These are phyloP conservation scores for Thalassarche chlororhynchos DNA, from an alignment of 2,113 vertebrate species.

Conservation along the genomic window DNA sequence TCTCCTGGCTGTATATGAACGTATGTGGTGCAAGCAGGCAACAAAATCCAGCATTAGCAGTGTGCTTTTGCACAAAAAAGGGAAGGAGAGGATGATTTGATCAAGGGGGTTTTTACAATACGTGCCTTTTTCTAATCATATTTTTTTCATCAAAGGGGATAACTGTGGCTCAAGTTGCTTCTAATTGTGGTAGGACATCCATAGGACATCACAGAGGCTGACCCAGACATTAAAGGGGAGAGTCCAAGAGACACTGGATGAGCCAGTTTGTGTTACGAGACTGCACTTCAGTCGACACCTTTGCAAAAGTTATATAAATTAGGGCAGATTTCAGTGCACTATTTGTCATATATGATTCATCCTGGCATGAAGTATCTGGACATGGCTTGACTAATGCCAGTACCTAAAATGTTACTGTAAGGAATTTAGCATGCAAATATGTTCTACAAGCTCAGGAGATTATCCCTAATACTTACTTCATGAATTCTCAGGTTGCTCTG, in stretches of 20 bases:
- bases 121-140: not conserved
- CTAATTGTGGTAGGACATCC: not conserved
- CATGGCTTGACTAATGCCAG: not conserved
- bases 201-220: not conserved
- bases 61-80: not conserved
- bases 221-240: not conserved
- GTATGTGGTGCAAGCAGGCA: not conserved
- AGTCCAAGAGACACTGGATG: not conserved
- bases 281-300: not conserved
- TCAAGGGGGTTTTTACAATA: not conserved
- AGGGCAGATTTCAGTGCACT: not conserved
- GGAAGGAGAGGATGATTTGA: not conserved
- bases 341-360: not conserved
- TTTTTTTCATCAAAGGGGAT: not conserved
- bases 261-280: not conserved
- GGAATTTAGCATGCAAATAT: not conserved
- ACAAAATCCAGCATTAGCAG: not conserved
- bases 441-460: not conserved
- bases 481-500: not conserved
- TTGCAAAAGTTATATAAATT: not conserved
- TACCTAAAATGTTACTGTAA: not conserved
- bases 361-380: not conserved
- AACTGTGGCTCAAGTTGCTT: not conserved
- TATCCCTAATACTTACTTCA: not conserved
- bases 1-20: not conserved